These are phyloP conservation scores for Charina bottae DNA, from an alignment of 2,113 vertebrate species.

Conservation along the genomic window DNA sequence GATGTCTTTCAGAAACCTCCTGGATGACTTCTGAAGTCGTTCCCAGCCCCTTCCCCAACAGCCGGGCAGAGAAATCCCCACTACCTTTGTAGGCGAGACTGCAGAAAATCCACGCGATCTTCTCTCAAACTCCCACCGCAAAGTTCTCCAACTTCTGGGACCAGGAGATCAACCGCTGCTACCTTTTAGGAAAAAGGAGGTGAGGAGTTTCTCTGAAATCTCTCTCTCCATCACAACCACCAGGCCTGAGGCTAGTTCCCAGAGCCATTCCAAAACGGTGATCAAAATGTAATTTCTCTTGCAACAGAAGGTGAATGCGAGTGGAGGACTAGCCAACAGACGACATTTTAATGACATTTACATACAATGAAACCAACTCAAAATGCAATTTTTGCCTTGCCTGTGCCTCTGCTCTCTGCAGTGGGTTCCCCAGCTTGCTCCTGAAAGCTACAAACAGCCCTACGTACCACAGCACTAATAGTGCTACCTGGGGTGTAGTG, in stretches of 20 bases:
- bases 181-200: constrained; percentile 73
- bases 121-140: constrained; percentile 95
- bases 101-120: constrained; percentile 84
- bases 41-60: not conserved
- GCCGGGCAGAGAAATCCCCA: constrained; percentile 4
- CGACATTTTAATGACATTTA: too few relatives aligned
- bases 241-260: not conserved
- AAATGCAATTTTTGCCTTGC: too few relatives aligned
- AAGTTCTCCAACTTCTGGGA: constrained; percentile 91
- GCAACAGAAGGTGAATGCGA: not conserved
- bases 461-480: too few relatives aligned
- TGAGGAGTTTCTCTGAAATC: too few relatives aligned
- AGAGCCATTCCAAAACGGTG: not conserved
- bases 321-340: too few relatives aligned
- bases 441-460: too few relatives aligned
- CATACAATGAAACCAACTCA: too few relatives aligned
- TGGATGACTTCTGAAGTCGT: not conserved
- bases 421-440: too few relatives aligned
- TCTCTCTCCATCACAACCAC: not conserved
- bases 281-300: not conserved
- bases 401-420: too few relatives aligned
- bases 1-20: not conserved
- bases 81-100: constrained; percentile 83
- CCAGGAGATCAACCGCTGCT: constrained; percentile 93
- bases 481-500: too few relatives aligned